phyloP scores from a whole-genome alignment of 2,888 invertebrate species.

The Dasysyrphus albostriatus region DNA sequence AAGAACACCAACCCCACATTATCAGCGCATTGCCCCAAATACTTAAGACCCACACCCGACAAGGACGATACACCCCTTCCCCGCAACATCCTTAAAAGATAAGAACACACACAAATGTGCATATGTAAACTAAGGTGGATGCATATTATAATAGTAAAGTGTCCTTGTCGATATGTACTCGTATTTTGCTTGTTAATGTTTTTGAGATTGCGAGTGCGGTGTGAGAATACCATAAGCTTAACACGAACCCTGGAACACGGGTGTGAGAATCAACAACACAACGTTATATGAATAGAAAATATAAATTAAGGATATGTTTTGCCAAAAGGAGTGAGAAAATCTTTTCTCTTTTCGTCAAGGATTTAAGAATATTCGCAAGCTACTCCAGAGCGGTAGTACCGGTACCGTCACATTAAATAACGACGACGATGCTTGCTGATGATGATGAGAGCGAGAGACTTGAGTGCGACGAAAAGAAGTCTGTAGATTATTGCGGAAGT shows the following conservation, averaged over 20 bases:
- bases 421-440: too few relatives aligned
- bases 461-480: slow-evolving; percentile 37
- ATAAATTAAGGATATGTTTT: slow-evolving; percentile 41
- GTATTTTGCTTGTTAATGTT: slow-evolving; percentile 21
- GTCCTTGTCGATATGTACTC: slow-evolving; percentile 44
- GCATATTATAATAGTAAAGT: slow-evolving; percentile 38
- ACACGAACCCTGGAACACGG: slow-evolving; percentile 6
- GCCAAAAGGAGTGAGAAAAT: slow-evolving; percentile 35
- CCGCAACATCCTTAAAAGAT: slow-evolving; percentile 29
- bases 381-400: background rate
- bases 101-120: slow-evolving; percentile 11
- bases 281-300: slow-evolving; percentile 48
- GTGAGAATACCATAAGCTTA: slow-evolving; percentile 13
- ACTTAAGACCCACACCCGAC: background rate
- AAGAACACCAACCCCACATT: slow-evolving; percentile 16
- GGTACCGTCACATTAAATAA: background rate
- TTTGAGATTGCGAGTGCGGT: slow-evolving; percentile 3
- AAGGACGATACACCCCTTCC: background rate
- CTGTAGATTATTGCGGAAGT: slow-evolving; percentile 43
- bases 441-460: slow-evolving; percentile 25
- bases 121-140: slow-evolving; percentile 30
- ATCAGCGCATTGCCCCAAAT: background rate
- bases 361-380: slow-evolving; percentile 9
- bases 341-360: slow-evolving; percentile 22
- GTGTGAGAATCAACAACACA: background rate